Evolutionary conservation across 2,113 vertebrate genomes (phyloP).

Genomic region (Climacteris rufus): DNA sequence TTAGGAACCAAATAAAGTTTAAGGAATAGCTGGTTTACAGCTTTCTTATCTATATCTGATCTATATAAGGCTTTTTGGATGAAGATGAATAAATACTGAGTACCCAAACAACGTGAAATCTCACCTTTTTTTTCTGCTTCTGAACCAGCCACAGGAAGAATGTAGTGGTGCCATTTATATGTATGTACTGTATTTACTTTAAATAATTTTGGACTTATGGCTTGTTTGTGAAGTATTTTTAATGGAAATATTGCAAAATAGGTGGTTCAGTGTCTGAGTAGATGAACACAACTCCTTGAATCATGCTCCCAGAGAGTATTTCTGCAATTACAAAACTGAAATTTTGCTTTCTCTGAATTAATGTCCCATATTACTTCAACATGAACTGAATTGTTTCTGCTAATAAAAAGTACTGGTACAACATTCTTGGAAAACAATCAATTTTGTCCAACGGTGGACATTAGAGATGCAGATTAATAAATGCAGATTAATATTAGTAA

Average conservation of each 20-base stretch:
- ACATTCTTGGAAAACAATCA: slow-evolving; percentile 18
- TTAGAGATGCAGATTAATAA: too few relatives aligned
- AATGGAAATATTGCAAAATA: neutral
- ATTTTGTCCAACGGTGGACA: neutral
- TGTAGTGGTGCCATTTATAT: neutral
- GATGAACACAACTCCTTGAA: neutral
- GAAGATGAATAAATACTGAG: neutral
- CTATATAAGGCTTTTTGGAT: neutral
- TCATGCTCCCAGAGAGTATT: neutral
- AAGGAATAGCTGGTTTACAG: neutral
- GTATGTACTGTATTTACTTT: neutral
- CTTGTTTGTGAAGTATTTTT: slow-evolving; percentile 4
- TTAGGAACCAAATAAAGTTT: neutral
- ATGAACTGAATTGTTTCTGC: neutral
- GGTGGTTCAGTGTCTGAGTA: neutral
- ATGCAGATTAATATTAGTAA: neutral
- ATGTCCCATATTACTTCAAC: neutral
- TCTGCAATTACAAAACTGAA: neutral
- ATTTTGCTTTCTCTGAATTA: slow-evolving; percentile 4
- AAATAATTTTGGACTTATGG: neutral
- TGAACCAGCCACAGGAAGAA: neutral
- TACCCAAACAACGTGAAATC: neutral
- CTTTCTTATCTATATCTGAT: neutral
- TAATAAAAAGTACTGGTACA: neutral
- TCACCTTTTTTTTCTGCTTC: neutral